A percentile compares a stretch with the other conserved stretches of the same genome.
These are phyloP conservation scores for Mirounga angustirostris DNA, from an alignment of 2,113 vertebrate genomes.

Conservation along the genomic window DNA sequence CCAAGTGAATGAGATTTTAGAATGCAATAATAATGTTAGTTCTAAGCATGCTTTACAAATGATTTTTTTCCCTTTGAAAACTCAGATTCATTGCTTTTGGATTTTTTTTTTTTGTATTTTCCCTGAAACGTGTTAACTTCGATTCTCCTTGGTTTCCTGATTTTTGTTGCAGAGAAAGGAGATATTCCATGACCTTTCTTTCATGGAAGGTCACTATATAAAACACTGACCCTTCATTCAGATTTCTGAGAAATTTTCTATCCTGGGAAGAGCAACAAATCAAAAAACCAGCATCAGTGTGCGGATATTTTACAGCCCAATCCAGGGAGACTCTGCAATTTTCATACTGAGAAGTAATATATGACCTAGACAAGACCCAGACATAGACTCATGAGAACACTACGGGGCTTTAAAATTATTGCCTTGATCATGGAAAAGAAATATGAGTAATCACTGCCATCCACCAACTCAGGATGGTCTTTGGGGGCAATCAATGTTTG, in stretches of 20 bases:
- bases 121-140: slow-evolving; percentile 68
- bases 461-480: slow-evolving; percentile 79
- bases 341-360: slow-evolving; percentile 85
- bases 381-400: slow-evolving; percentile 82
- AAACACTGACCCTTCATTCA: slow-evolving; percentile 79
- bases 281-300: slow-evolving; percentile 75
- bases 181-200: slow-evolving; percentile 70
- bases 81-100: slow-evolving; percentile 31
- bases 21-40: neutral
- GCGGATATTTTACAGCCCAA: slow-evolving; percentile 81
- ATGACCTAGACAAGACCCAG: slow-evolving; percentile 86
- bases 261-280: slow-evolving; percentile 83
- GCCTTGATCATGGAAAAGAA: slow-evolving; percentile 84
- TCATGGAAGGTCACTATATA: slow-evolving; percentile 66
- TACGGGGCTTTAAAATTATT: slow-evolving; percentile 81
- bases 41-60: slow-evolving; percentile 26
- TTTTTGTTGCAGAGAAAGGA: slow-evolving; percentile 76
- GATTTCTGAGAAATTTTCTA: slow-evolving; percentile 85
- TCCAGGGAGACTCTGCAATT: slow-evolving; percentile 83
- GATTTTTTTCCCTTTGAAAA: slow-evolving; percentile 51
- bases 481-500: slow-evolving; percentile 80
- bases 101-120: slow-evolving; percentile 40
- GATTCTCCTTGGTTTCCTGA: slow-evolving; percentile 65
- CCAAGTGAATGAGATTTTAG: neutral
- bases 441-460: slow-evolving; percentile 81